Evolutionary conservation across 2,888 invertebrate genomes (phyloP), one percentile per base, ranked within the genome.

Genomic region (Cosmia pyralina): DNA sequence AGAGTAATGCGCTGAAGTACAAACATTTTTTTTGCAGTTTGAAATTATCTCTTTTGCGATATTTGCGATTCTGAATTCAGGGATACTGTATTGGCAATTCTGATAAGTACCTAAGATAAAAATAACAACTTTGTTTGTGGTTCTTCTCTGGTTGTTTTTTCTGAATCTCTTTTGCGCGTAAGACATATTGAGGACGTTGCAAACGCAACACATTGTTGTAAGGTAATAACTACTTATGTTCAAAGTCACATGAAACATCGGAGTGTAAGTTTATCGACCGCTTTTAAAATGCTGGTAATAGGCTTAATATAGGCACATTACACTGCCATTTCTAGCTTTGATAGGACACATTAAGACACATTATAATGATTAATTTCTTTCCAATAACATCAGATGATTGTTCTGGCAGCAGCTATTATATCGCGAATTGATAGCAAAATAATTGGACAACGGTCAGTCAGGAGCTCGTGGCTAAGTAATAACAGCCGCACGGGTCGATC

Each of bases 1-100:
- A 48, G 64, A 50, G 22, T 60, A 44, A 11, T 59, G 8, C 28
- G 66, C 50, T 60, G 22, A 52, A 22, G 38, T 34, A 34, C n/a
- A 38, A 60, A 44, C 2, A 1, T 66, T 77, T 48, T 28, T 59
- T 75, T 80, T 77, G 57, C 53, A 34, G 13, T 38, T 78, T 17
- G 10, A 17, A 38, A n/a, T 44, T 48, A 57, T 59, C 46, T 46
- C 4, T n/a, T 50, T 75, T 75, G 60, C 44, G 50, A 13, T 53
- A 52, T 72, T 52, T 22, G 17, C 38, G 28, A 41, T 70, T 44
- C n/a, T 62, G n/a, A 22, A 22, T 68, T 52, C 13, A 34, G 11
- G 10, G 48, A 15, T 28, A 22, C 8, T 38, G 6, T 50, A 11
- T 46, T 34, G 13, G 38, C 28, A 38, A 44, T 48, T 44, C n/a